Evolutionary conservation across 2,888 invertebrate species (phyloP), one percentile per base, ranked within the genome.

Genomic region (Neoaliturus tenellus): DNA sequence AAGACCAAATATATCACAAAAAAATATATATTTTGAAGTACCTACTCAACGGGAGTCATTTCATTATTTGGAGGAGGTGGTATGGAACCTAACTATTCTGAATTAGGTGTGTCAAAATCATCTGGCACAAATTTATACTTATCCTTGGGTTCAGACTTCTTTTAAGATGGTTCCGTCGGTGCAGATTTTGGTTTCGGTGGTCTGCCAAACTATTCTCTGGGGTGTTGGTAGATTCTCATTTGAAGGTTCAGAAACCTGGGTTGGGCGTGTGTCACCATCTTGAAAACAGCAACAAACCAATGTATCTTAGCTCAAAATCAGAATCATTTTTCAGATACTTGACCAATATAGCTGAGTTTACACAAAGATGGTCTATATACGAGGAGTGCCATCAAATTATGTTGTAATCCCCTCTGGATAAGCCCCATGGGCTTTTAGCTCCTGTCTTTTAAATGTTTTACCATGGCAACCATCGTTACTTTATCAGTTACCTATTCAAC

Each of bases 51-150:
- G 20, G 84, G 84, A 20, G 41, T 81, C 71, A 81, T 81, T 12
- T 81, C 81, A 48, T 81, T 69, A 39, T 0, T 10, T 73, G 84
- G 84, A 28, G 84, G 81, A 20, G 81, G 81, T 81, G 81, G 84
- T 44, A 84, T 33, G 35, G 80, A 55, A 58, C 62, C 41, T 51
- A 55, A 62, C 83, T 80, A 83, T n/a, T 51, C 23, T 4, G 58
- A 28, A 58, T 58, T 28, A 58, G 58, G 58, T 58, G 58, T 20
- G 6, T 23, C 58, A 58, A 58, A 58, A 58, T 58, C 58, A 58
- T 58, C 28, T 58, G 23, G 25, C 23, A 10, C 28, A 58, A 58
- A 58, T 14, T 58, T 58, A 14, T 58, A 58, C 28, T 58, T 58
- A 28, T 28, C 8, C 28, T 58, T 20, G 6, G 58, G 44, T 12